Percentiles rank a stretch among this genome's conserved stretches.
These are phyloP conservation scores for Ameiurus melas DNA, from an alignment of 2,113 vertebrate species.

Conservation along the genomic window DNA sequence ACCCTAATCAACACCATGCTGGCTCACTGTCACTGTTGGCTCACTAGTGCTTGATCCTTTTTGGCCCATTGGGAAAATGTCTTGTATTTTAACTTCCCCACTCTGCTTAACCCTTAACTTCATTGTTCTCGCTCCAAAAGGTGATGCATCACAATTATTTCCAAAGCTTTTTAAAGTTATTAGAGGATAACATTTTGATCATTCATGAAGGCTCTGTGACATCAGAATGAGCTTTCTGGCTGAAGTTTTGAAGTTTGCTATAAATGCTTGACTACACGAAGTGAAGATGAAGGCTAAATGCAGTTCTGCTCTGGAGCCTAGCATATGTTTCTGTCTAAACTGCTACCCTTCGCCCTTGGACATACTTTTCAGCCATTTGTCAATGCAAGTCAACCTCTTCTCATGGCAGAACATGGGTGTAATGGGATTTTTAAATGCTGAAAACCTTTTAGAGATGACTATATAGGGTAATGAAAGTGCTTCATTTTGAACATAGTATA, in stretches of 20 bases:
- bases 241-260: neutral
- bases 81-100: neutral
- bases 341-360: slow-evolving; percentile 14
- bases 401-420: neutral
- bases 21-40: neutral
- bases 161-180: neutral
- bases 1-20: neutral
- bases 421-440: neutral
- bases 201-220: neutral
- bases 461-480: neutral
- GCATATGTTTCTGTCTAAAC: slow-evolving; percentile 24
- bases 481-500: neutral
- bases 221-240: slow-evolving; percentile 6
- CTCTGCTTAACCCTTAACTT: neutral
- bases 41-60: neutral
- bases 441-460: neutral
- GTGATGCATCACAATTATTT: neutral
- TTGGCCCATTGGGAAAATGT: neutral
- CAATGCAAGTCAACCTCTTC: slow-evolving; percentile 2
- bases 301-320: slow-evolving; percentile 22
- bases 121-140: neutral
- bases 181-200: neutral
- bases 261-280: neutral
- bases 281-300: slow-evolving; percentile 11
- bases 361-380: slow-evolving; percentile 25